phyloP scores from a whole-genome alignment of 2,888 invertebrate genomes.

The Hofmannophila pseudospretella region DNA sequence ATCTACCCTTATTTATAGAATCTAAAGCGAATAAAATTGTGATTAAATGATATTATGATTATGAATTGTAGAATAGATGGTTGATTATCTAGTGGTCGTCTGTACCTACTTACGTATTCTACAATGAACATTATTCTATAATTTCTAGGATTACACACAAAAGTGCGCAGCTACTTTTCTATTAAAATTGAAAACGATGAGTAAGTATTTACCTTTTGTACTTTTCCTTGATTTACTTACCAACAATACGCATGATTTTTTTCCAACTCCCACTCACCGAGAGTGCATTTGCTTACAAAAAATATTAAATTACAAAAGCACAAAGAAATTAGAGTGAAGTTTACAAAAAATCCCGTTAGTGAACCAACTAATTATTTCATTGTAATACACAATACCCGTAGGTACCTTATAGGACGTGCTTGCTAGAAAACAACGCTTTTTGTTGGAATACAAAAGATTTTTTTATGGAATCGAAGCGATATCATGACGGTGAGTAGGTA shows the following conservation, averaged over 20 bases:
- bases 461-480: conserved; percentile 54
- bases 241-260: conserved; percentile 48
- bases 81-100: too few species aligned
- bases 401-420: conserved; percentile 52
- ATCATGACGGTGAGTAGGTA: conserved; percentile 54
- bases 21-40: too few species aligned
- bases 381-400: conserved; percentile 51
- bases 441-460: conserved; percentile 57
- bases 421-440: conserved; percentile 65
- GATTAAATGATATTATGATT: too few species aligned
- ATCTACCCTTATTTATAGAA: too few species aligned
- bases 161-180: too few species aligned
- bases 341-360: conserved; percentile 60
- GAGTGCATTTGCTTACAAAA: conserved; percentile 62
- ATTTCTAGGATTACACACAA: too few species aligned
- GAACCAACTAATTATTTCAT: conserved; percentile 71
- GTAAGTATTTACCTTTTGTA: conserved; percentile 22
- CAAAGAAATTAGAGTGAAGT: conserved; percentile 56
- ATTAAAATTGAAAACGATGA: conserved; percentile 26
- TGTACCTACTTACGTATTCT: too few species aligned
- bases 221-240: conserved; percentile 31
- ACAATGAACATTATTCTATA: too few species aligned
- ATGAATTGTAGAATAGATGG: too few species aligned
- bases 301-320: conserved; percentile 71
- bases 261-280: conserved; percentile 44